Evolutionary conservation across 2,888 invertebrate genomes (phyloP).

Genomic region (Synergus umbraculus): DNA sequence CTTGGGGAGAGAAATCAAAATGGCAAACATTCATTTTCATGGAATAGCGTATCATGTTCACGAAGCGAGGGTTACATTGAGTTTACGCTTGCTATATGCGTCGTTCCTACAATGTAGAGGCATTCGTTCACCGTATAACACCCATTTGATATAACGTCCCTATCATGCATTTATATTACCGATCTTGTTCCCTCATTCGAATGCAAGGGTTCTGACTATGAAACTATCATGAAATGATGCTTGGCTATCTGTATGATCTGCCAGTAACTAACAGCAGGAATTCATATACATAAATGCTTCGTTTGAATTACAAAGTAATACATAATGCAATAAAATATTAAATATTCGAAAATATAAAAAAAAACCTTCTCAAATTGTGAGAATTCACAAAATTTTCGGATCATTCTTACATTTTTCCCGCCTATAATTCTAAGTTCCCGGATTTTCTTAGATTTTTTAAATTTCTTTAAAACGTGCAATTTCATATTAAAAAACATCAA

Average conservation of each 20-base stretch:
- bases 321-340: background rate
- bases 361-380: background rate
- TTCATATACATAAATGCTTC: background rate
- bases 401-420: background rate
- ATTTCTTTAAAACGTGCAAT: no score
- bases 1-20: background rate
- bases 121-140: constrained; percentile 56
- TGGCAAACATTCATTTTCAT: background rate
- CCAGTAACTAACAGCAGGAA: background rate
- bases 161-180: constrained; percentile 55
- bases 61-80: background rate
- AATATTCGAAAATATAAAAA: background rate
- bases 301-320: background rate
- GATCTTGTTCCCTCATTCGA: constrained; percentile 52
- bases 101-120: constrained; percentile 45
- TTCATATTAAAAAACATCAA: background rate
- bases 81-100: background rate
- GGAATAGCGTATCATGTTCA: background rate
- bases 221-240: background rate
- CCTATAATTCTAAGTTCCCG: no score
- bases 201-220: constrained; percentile 40
- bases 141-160: constrained; percentile 53
- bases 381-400: no score
- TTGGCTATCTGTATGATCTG: background rate
- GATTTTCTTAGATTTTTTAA: no score